Evolutionary conservation across 2,113 vertebrate species (phyloP).

Genomic region (Ailurus styani): DNA sequence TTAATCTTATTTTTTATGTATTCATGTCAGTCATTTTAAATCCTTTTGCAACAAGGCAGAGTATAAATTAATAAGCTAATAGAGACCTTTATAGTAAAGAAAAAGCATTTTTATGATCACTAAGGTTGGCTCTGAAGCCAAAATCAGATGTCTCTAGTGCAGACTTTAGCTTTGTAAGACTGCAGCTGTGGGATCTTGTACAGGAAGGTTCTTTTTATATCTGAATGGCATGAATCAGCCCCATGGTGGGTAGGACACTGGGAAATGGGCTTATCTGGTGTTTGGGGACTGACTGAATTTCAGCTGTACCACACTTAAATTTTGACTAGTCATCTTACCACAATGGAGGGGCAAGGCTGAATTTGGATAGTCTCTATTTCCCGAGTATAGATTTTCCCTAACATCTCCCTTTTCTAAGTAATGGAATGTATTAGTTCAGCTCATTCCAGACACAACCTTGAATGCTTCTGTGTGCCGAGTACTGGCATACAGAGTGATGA

Average conservation of each 20-base stretch:
- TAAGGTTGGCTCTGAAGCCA: neutral
- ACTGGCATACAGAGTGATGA: neutral
- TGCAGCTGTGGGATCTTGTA: neutral
- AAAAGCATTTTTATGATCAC: neutral
- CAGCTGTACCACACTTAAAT: neutral
- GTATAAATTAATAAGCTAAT: neutral
- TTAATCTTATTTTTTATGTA: neutral
- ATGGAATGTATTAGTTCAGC: neutral
- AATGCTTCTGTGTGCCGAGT: neutral
- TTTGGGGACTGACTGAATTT: neutral
- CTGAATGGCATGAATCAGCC: neutral
- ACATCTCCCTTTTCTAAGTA: neutral
- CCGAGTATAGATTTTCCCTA: neutral
- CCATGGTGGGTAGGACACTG: neutral
- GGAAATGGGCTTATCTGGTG: neutral
- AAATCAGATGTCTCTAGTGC: neutral
- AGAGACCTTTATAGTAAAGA: neutral
- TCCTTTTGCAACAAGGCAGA: neutral
- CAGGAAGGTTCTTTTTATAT: neutral
- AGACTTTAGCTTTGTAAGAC: neutral
- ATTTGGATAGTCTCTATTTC: slow-evolving; percentile 2
- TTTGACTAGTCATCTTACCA: neutral
- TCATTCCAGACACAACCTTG: neutral
- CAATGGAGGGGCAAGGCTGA: neutral
- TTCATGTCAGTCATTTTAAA: neutral